Conservation (phyloP, 1,140 invertebrate genomes). For the Venturia canescens region DNA sequence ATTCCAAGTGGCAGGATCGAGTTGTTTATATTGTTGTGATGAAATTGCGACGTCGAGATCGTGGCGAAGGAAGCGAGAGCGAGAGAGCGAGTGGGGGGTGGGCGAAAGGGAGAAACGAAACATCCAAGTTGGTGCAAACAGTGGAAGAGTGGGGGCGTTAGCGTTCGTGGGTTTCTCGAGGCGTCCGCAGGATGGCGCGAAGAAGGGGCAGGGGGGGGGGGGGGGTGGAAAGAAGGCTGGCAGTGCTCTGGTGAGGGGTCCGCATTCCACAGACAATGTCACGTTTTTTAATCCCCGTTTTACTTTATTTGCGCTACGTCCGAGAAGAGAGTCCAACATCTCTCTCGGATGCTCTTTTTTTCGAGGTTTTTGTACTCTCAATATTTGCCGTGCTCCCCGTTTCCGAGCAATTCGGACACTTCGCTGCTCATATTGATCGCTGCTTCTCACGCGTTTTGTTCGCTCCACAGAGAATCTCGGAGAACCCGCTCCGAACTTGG, state of each 20-base stretch:
- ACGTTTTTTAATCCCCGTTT: constrained; percentile 77
- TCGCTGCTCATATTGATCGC: no score
- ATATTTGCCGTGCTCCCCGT: no score
- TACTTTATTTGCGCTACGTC: constrained; percentile 71
- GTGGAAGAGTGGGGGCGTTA: constrained; percentile 21
- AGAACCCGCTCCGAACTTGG: no score
- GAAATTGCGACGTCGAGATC: constrained; percentile 62
- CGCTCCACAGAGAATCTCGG: no score
- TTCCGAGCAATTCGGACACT: no score
- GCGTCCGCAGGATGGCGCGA: constrained; percentile 35
- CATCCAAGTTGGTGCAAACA: constrained; percentile 39
- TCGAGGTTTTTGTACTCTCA: constrained; percentile 7
- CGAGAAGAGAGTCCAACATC: constrained; percentile 50
- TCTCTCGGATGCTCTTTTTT: constrained; percentile 32
- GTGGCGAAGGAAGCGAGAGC: constrained; percentile 53
- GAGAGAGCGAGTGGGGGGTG: constrained; percentile 52
- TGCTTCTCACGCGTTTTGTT: no score
- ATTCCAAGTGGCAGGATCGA: constrained; percentile 18
- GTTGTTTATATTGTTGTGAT: constrained; percentile 63
- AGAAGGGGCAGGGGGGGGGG: constrained; percentile 50
- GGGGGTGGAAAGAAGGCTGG: constrained; percentile 56
- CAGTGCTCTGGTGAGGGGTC: constrained; percentile 69
- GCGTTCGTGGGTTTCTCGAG: constrained; percentile 25
- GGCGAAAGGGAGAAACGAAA: constrained; percentile 48
- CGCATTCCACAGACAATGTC: constrained; percentile 78